These are phyloP conservation scores for Heliconius nattereri DNA, from an alignment of 1,140 invertebrate species.

Conservation along the genomic window DNA sequence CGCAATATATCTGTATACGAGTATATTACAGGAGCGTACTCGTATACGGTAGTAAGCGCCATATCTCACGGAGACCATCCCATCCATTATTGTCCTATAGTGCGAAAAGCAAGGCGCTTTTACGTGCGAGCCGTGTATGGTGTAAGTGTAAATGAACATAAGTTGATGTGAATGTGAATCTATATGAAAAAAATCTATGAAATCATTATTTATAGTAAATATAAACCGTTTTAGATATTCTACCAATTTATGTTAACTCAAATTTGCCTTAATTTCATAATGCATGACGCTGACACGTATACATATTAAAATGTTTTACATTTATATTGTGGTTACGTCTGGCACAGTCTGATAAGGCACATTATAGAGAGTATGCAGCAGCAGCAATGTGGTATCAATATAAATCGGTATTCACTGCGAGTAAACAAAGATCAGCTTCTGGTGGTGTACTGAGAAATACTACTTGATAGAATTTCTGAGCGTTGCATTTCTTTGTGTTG, in stretches of 20 bases:
- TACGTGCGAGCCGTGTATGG: not conserved
- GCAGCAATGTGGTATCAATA: not conserved
- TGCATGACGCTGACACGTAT: not conserved
- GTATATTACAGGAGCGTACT: not conserved
- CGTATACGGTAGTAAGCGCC: constrained; percentile 9
- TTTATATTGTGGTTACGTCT: not conserved
- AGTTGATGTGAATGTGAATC: not conserved
- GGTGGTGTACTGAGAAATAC: not conserved
- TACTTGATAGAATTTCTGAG: not conserved
- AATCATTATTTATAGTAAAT: too few relatives aligned
- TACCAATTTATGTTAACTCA: not conserved
- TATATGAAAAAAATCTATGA: too few relatives aligned
- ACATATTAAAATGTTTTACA: not conserved
- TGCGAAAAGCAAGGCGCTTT: constrained; percentile 21
- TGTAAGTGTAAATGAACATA: not conserved
- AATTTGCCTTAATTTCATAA: not conserved
- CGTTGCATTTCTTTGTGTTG: too few relatives aligned
- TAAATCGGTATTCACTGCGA: not conserved
- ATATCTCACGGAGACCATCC: constrained; percentile 23
- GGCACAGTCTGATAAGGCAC: not conserved
- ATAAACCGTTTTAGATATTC: too few relatives aligned
- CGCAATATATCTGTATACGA: not conserved
- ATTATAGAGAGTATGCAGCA: not conserved
- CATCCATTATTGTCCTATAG: constrained; percentile 24
- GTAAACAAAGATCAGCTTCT: not conserved